These are phyloP conservation scores for Oreochromis mossambicus DNA, from an alignment of 2,797 vertebrate genomes.

Conservation along the genomic window DNA sequence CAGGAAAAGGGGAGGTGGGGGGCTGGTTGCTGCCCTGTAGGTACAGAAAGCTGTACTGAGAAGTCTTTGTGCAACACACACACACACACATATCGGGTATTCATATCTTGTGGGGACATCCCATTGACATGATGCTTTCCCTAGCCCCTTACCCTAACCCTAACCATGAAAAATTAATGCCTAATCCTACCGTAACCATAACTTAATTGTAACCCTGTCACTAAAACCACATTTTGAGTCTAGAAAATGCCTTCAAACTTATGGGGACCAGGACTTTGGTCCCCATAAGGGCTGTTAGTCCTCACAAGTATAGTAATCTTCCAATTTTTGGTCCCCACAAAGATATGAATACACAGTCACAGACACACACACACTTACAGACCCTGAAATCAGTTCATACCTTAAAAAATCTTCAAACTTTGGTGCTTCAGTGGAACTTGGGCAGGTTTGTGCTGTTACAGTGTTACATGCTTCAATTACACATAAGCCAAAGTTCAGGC, in stretches of 20 bases:
- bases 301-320: not conserved
- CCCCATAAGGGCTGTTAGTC: no score
- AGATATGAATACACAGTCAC: not conserved
- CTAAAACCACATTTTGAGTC: not conserved
- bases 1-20: not conserved
- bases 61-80: not conserved
- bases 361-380: not conserved
- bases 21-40: not conserved
- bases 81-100: not conserved
- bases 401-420: not conserved
- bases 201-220: not conserved
- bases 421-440: not conserved
- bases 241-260: not conserved
- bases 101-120: not conserved
- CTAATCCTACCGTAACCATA: not conserved
- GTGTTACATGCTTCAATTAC: not conserved
- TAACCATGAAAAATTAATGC: rapidly evolving
- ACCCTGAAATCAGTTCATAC: not conserved
- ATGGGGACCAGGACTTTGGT: no score
- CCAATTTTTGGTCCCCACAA: not conserved
- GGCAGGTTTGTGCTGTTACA: not conserved
- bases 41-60: not conserved
- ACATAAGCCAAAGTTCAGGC: not conserved
- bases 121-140: rapidly evolving
- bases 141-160: no score